Conservation (phyloP, 2,113 vertebrate species). For the Narcine bancroftii region DNA sequence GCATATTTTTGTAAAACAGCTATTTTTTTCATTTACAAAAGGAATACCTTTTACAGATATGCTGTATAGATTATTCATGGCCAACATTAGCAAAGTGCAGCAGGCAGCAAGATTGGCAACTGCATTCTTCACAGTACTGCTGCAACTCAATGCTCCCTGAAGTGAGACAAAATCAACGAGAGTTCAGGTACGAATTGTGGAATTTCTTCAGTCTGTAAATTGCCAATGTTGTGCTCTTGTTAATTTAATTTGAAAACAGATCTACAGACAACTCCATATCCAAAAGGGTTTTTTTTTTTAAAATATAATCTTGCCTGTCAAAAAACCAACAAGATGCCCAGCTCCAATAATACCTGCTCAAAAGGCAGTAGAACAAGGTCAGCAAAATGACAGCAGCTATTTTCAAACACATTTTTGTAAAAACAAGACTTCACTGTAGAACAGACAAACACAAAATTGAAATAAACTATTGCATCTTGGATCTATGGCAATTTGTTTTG, state of each 20-base stretch:
- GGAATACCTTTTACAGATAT: not conserved
- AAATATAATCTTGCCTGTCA: not conserved
- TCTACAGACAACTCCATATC: not conserved
- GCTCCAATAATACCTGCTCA: not conserved
- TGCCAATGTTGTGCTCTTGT: not conserved
- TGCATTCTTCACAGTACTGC: not conserved
- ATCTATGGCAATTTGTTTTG: too few relatives aligned
- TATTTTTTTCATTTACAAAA: not conserved
- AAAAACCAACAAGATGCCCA: not conserved
- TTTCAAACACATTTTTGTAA: not conserved
- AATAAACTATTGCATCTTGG: too few relatives aligned
- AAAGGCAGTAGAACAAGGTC: not conserved
- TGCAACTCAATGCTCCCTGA: not conserved
- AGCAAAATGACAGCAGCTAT: not conserved
- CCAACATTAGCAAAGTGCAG: slow-evolving; percentile 22
- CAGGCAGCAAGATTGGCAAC: not conserved
- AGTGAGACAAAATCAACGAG: not conserved
- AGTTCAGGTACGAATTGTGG: not conserved
- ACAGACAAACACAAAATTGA: too few relatives aligned
- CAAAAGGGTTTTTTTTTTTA: not conserved
- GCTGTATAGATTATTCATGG: slow-evolving; percentile 8
- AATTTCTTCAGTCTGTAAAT: not conserved
- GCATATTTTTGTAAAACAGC: not conserved
- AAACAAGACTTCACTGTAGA: not conserved
- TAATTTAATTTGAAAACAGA: not conserved